A percentile compares a stretch with the other conserved stretches of the same genome.
Conservation (phyloP, 2,113 vertebrate species). For the Xiphophorus maculatus region DNA sequence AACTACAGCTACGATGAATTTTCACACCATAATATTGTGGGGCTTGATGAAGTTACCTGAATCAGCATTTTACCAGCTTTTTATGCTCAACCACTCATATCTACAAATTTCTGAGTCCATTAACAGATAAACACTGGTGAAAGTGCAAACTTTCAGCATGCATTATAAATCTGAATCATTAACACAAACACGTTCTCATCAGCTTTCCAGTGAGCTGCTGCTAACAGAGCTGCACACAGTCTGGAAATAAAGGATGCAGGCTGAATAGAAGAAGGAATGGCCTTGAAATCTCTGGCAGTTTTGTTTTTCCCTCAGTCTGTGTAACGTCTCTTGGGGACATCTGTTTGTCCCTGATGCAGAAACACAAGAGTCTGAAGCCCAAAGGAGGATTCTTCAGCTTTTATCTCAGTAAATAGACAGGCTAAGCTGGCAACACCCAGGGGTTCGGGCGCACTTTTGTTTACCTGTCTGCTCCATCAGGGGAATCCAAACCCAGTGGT, state of each 20-base stretch:
- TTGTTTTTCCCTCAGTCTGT: conserved; percentile 15
- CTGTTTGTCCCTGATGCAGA: conserved; percentile 28
- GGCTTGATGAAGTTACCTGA: conserved; percentile 4
- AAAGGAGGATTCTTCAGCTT: conserved; percentile 32
- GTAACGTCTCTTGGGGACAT: conserved; percentile 27
- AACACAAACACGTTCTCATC: conserved; percentile 43
- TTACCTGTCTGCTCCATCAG: conserved; percentile 29
- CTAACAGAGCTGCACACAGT: background rate
- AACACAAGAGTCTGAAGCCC: conserved; percentile 45
- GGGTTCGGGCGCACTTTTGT: conserved; percentile 20
- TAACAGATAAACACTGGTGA: conserved; percentile 26
- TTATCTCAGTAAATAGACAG: conserved; percentile 43
- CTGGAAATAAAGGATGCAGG: too few relatives aligned
- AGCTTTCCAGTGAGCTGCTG: conserved; percentile 29
- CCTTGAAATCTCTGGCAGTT: too few relatives aligned
- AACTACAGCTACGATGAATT: background rate
- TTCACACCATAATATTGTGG: background rate
- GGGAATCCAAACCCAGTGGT: background rate
- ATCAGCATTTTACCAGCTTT: conserved; percentile 4
- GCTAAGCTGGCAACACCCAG: conserved; percentile 29
- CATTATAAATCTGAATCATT: conserved; percentile 32
- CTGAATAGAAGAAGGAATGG: background rate
- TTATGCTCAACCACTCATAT: background rate
- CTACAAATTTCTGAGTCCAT: conserved; percentile 25
- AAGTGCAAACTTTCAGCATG: conserved; percentile 20